phyloP scores from a whole-genome alignment of 2,797 vertebrate species.

The Coreius guichenoti region DNA sequence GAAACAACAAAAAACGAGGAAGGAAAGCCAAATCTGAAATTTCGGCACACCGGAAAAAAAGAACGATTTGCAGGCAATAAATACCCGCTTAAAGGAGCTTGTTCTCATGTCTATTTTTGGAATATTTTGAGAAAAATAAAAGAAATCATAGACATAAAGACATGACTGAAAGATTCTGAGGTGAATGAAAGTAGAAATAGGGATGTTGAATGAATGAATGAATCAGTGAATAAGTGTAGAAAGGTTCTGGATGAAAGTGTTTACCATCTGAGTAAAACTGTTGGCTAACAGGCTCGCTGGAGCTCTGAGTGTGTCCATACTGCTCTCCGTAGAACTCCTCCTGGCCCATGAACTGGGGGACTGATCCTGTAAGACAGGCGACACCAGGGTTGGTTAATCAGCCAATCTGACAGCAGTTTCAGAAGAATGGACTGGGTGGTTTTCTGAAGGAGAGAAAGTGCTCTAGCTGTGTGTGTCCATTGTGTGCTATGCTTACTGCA shows the following conservation, averaged over 20 bases:
- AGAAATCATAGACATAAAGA: not conserved
- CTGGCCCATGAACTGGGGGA: constrained; percentile 93
- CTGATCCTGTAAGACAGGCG: constrained; percentile 86
- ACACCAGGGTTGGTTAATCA: constrained; percentile 74
- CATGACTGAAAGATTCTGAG: not conserved
- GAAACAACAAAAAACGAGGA: not conserved
- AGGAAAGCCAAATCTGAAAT: constrained; percentile 68
- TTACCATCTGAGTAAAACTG: constrained; percentile 96
- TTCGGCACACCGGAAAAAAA: constrained; percentile 73
- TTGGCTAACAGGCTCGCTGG: constrained; percentile 90
- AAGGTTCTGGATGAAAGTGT: constrained; percentile 68
- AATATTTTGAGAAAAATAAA: not conserved
- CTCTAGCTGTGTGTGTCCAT: not conserved
- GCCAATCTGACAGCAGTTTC: constrained; percentile 57
- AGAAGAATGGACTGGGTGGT: constrained; percentile 43
- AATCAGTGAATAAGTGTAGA: constrained; percentile 36
- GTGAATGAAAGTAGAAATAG: not conserved
- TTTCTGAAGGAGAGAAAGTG: not conserved
- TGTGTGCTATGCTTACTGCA: not conserved
- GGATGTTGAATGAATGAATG: constrained; percentile 19
- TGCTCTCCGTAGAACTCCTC: constrained; percentile 95
- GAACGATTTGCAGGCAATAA: constrained; percentile 66
- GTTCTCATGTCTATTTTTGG: not conserved
- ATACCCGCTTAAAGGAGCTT: not conserved
- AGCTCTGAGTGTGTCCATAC: constrained; percentile 90